Evolutionary conservation across 2,888 invertebrate genomes (phyloP), one percentile per base, ranked within the genome.

Genomic region (Dendrolimus houi): DNA sequence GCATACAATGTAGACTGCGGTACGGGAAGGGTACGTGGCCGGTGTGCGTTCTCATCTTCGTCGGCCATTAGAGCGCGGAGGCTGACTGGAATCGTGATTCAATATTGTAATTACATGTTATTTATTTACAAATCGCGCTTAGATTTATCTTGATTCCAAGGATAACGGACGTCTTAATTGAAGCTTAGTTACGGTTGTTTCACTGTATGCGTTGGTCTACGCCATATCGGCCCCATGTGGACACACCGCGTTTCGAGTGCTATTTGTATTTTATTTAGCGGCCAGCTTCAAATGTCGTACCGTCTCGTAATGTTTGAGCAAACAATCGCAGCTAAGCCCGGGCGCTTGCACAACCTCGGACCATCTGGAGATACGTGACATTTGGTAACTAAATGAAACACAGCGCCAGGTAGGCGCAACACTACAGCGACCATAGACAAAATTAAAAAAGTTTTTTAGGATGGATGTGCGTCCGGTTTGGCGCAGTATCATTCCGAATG

Each of bases 201-300:
- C 73, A 75, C 75, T 71, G 75, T 77, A 78, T 82, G 41, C 79
- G 78, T 85, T 83, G 80, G 82, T 82, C 77, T 77, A 72, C 68
- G 67, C 78, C 81, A 75, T 83, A 80, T 81, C 75, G 76, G 70
- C 72, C 71, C 69, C 72, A 69, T 83, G 82, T 85, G 80, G 81
- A 81, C 81, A 79, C 77, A 78, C 72, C 78, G 76, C 75, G 74
- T 77, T 77, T 77, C 79, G 80, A 82, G 83, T 74, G 79, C 69
- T 90, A 76, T 89, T 90, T 90, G 87, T 81, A 79, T 87, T 85
- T 82, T 87, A 79, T 88, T 90, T 90, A 90, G 89, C 90, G 88
- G 85, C 76, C 81, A 75, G 83, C 85, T 85, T 88, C 87, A 88
- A 88, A 88, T 88, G 84, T 87, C 82, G 85, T 83, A 82, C 87